phyloP scores from a whole-genome alignment of 2,797 vertebrate species.

The Buphagus erythrorhynchus region DNA sequence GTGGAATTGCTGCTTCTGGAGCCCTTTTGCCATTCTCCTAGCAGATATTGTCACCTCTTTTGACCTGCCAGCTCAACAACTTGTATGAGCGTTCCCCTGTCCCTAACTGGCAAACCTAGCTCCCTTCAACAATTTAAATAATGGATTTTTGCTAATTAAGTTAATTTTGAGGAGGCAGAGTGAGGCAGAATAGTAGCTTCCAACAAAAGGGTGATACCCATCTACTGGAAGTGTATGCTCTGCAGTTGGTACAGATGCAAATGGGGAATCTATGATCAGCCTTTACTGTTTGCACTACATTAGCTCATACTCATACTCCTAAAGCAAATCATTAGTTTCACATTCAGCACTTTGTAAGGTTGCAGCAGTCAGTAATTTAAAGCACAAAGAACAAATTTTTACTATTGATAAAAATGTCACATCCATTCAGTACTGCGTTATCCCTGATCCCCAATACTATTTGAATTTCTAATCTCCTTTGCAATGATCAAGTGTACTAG shows the following conservation, averaged over 20 bases:
- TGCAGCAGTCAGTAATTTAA: background rate
- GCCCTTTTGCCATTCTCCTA: background rate
- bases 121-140: background rate
- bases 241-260: background rate
- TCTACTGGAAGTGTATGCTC: background rate
- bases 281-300: background rate
- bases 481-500: conserved; percentile 22
- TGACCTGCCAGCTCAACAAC: background rate
- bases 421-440: background rate
- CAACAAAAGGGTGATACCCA: background rate
- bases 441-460: background rate
- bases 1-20: background rate
- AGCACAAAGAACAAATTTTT: conserved; percentile 12
- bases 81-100: background rate
- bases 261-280: background rate
- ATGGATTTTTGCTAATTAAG: background rate
- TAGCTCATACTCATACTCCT: background rate
- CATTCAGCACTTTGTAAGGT: background rate
- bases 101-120: background rate
- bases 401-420: background rate
- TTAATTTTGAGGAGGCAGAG: background rate
- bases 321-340: background rate
- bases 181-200: background rate
- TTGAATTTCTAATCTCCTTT: conserved; percentile 44
- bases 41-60: background rate